Base-by-base conservation (phyloP, 2,113 vertebrate species). In the Argyrosomus japonicus region DNA sequence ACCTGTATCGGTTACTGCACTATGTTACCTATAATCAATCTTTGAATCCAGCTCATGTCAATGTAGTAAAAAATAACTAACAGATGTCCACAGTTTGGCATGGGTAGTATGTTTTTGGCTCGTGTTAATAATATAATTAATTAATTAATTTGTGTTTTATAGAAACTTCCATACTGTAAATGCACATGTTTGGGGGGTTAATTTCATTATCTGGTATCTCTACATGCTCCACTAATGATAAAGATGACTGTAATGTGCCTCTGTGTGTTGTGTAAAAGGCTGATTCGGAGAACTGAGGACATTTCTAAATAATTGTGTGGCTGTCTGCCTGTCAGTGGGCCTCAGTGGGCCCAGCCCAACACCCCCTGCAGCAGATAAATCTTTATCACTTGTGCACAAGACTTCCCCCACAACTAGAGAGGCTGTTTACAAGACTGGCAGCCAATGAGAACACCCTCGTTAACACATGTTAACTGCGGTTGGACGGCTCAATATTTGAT, bases 301-400 rank as follows among this genome's bases (percentile, higher is more conserved):
- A 62, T 81, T 70, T 84, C 53, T n/a, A 73, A 27, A 72, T 84
- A 68, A 50, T 64, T 63, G 67, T 21, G 48, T 70, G 80, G 9
- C 45, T 86, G 25, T 64, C 45, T 67, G 85, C 82, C 78, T 89
- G 82, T 87, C 79, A 58, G 80, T 79, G 87, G 92, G 89, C 93
- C 92, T 82, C 92, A 67, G 81, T 48, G 77, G 1, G 78, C 81
- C 91, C 88, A 87, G 83, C 87, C 91, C 77, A 87, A 86, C 83
- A 81, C 87, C 78, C 79, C 58, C 76, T 72, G 70, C 77, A 85
- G 88, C 89, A 92, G 95, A 95, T 96, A 96, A 95, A 87, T 88
- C 81, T 91, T 95, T 95, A 96, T 95, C 95, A 90, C 83, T 75
- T 9, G 61, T 51, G 77, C 63, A 84, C 93, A 95, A 94, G 86